Conservation (phyloP, 2,113 vertebrate species). For the Thymallus thymallus region DNA sequence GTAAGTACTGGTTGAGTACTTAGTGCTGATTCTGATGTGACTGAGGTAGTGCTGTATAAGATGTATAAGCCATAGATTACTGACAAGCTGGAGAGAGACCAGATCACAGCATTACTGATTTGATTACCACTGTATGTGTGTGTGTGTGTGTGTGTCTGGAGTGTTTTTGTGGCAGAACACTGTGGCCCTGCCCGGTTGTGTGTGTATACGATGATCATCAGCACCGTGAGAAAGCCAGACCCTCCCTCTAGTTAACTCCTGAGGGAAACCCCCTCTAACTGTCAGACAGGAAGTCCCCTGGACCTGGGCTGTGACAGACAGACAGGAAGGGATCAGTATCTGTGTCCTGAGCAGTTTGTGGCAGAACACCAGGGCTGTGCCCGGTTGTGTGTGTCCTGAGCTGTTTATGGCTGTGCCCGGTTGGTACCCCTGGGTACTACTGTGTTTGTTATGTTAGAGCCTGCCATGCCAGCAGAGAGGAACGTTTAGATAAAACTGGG, state of each 20-base stretch:
- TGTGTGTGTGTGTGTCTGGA: neutral
- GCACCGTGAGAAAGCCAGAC: conserved; percentile 26
- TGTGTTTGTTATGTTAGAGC: conserved; percentile 42
- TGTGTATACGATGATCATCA: neutral
- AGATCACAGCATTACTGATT: conserved; percentile 35
- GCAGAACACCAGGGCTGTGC: conserved; percentile 14
- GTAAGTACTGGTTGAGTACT: conserved; percentile 36
- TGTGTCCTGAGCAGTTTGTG: conserved; percentile 24
- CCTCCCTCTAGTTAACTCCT: conserved; percentile 26
- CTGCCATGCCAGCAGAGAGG: neutral
- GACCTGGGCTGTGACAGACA: conserved; percentile 32
- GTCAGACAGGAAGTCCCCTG: conserved; percentile 47
- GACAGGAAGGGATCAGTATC: conserved; percentile 54
- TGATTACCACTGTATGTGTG: conserved; percentile 15
- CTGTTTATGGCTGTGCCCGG: conserved; percentile 22
- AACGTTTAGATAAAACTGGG: neutral
- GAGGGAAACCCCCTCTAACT: conserved; percentile 55
- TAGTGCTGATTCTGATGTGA: conserved; percentile 16
- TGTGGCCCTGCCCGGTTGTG: neutral
- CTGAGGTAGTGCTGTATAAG: conserved; percentile 47
- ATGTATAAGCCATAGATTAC: conserved; percentile 45
- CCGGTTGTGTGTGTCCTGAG: conserved; percentile 33
- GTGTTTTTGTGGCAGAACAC: neutral
- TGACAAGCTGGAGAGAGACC: conserved; percentile 42
- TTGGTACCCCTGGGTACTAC: conserved; percentile 7